A percentile compares a stretch with the other conserved stretches of the same genome.
Conservation (phyloP, 2,797 vertebrate genomes). For the Linurgus olivaceus region DNA sequence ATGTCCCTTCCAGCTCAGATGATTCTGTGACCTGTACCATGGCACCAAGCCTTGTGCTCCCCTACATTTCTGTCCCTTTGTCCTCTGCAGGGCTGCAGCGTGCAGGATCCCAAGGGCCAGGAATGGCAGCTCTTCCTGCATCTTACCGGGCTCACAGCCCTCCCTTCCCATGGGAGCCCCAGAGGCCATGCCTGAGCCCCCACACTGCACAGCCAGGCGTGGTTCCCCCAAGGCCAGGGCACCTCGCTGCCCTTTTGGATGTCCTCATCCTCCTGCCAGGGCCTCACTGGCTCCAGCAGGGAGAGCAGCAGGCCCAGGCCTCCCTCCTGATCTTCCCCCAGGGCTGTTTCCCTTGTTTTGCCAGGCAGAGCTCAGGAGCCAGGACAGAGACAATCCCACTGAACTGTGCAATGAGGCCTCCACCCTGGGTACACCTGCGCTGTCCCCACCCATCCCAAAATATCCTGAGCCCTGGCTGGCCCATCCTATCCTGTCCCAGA, state of each 20-base stretch:
- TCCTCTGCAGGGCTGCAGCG: accelerated
- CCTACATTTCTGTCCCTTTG: not conserved
- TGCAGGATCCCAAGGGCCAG: not conserved
- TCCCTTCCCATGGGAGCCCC: not conserved
- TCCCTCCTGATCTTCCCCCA: not conserved
- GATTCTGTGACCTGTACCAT: not conserved
- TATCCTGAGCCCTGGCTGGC: too few species aligned
- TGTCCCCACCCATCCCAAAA: too few species aligned
- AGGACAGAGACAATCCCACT: not conserved
- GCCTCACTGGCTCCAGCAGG: not conserved
- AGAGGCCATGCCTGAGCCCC: not conserved
- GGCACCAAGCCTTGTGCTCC: not conserved
- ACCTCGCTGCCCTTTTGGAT: accelerated
- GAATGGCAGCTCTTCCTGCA: not conserved
- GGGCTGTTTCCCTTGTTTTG: not conserved
- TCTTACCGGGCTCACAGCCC: too few species aligned
- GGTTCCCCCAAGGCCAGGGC: not conserved
- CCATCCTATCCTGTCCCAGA: not conserved
- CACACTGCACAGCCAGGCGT: too few species aligned
- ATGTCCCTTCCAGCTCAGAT: not conserved
- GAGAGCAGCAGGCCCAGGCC: not conserved
- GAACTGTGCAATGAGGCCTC: not conserved
- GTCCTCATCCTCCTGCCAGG: not conserved
- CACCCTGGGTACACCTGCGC: not conserved
- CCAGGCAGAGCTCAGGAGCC: not conserved